These are phyloP conservation scores for Drepana arcuata DNA, from an alignment of 1,140 invertebrate genomes.

Conservation along the genomic window DNA sequence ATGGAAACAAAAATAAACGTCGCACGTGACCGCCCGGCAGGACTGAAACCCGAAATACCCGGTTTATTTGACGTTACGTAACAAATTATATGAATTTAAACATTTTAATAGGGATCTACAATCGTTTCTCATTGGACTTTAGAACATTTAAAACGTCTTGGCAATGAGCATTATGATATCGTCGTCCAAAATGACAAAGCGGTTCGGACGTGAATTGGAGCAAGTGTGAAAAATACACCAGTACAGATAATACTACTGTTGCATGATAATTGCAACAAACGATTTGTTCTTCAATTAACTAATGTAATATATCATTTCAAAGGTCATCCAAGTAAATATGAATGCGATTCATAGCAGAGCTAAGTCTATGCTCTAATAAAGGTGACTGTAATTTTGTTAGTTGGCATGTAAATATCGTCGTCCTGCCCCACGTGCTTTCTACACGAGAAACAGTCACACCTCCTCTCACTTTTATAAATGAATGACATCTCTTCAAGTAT, in stretches of 20 bases:
- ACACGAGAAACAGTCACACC: constrained; percentile 12
- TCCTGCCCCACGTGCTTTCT: constrained; percentile 21
- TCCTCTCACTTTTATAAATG: constrained; percentile 1
- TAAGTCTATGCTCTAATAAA: too few species aligned
- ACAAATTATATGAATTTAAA: constrained; percentile 8
- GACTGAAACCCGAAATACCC: constrained; percentile 18
- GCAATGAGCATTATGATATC: constrained; percentile 11
- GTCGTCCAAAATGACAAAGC: constrained; percentile 8
- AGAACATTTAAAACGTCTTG: constrained; percentile 7
- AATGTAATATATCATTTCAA: too few species aligned
- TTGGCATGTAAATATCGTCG: constrained; percentile 19
- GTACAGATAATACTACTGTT: too few species aligned
- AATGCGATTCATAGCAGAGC: too few species aligned
- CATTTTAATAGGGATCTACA: constrained; percentile 7
- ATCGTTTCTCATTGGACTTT: constrained; percentile 15
- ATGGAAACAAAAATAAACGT: constrained; percentile 36
- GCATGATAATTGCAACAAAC: constrained; percentile 2
- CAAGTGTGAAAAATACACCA: too few species aligned
- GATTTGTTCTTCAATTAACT: too few species aligned
- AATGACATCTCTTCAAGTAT: too few species aligned
- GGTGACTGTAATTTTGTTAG: too few species aligned
- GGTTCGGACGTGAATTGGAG: not conserved
- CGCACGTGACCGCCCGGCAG: constrained; percentile 27
- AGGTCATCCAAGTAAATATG: too few species aligned
- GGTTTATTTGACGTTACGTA: constrained; percentile 11